Base-by-base conservation (phyloP, 2,888 invertebrate genomes). In the Heliconius sara region DNA sequence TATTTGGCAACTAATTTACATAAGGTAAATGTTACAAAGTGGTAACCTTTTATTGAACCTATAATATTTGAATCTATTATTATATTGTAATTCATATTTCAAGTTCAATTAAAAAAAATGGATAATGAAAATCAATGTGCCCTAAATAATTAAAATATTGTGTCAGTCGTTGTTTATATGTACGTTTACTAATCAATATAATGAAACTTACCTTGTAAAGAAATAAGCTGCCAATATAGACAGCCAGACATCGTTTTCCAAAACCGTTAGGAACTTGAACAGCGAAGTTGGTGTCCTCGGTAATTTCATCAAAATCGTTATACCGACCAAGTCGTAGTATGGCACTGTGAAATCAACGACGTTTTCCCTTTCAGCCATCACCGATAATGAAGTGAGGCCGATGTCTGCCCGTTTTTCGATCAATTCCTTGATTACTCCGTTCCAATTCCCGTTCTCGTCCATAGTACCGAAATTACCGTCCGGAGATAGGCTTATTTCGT, bases 321-420 rank as follows among this genome's bases (percentile, higher is more conserved):
- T 98, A 0, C 99, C 99, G 0, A 99, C 99, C 84, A 99, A 96
- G 94, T 99, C 99, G 91, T 99, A 99, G 91, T 99, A 99, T 0
- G 99, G 99, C 0, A 99, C 99, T 0, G 99, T 99, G 90, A 99
- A 99, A 92, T 99, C 99, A 2, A 99, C 98, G 0, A 99, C 99
- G 88, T 98, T 98, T 92, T 99, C 99, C 63, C 99, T 95, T 86
- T 99, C 99, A 0, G 99, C 99, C 98, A 99, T 99, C 0, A 99
- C 99, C 0, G 99, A 98, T 89, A 99, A 96, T 0, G 99, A 98
- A 2, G 98, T 98, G 13, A 99, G 91, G 0, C 98, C 99, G 84
- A 99, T 99, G 89, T 99, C 99, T 0, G 99, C 99, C 85, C 96
- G 96, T 95, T 98, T 97, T 86, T 98, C 97, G 78, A 97, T 96